Conservation (phyloP, 2,888 invertebrate species). For the Vanessa cardui region DNA sequence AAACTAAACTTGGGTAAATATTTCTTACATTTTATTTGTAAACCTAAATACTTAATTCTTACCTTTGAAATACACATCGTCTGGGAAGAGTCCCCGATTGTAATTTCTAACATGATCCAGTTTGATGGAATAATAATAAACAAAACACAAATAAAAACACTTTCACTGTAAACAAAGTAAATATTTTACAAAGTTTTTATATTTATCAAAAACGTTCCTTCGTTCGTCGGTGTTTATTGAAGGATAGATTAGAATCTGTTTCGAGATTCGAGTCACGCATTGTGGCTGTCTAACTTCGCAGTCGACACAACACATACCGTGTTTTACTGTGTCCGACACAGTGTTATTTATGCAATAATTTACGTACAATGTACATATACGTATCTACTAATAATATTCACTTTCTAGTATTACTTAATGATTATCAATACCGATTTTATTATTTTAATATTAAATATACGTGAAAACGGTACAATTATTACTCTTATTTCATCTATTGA, state of each 20-base stretch:
- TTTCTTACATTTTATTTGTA: too few relatives aligned
- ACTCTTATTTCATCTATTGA: too few relatives aligned
- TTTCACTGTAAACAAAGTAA: not conserved
- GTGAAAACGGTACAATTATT: too few relatives aligned
- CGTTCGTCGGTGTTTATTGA: slow-evolving; percentile 48
- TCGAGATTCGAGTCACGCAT: slow-evolving; percentile 68
- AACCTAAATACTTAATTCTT: not conserved
- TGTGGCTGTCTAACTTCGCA: slow-evolving; percentile 33
- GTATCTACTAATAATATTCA: too few relatives aligned
- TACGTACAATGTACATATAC: not conserved
- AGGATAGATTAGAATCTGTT: slow-evolving; percentile 64
- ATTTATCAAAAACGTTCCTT: slow-evolving; percentile 27
- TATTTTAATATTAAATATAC: too few relatives aligned
- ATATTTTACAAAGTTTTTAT: not conserved
- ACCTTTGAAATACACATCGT: slow-evolving; percentile 14
- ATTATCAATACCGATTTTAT: too few relatives aligned
- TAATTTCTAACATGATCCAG: slow-evolving; percentile 23
- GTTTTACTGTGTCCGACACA: slow-evolving; percentile 42
- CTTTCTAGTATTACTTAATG: too few relatives aligned
- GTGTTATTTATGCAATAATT: not conserved
- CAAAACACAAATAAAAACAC: slow-evolving; percentile 13
- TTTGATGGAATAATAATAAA: slow-evolving; percentile 4
- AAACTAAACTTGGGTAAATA: not conserved
- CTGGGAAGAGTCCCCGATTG: slow-evolving; percentile 6
- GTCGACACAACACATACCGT: slow-evolving; percentile 11